These are phyloP conservation scores for Trematocara nigrifrons DNA, from an alignment of 2,113 vertebrate species.

Conservation along the genomic window DNA sequence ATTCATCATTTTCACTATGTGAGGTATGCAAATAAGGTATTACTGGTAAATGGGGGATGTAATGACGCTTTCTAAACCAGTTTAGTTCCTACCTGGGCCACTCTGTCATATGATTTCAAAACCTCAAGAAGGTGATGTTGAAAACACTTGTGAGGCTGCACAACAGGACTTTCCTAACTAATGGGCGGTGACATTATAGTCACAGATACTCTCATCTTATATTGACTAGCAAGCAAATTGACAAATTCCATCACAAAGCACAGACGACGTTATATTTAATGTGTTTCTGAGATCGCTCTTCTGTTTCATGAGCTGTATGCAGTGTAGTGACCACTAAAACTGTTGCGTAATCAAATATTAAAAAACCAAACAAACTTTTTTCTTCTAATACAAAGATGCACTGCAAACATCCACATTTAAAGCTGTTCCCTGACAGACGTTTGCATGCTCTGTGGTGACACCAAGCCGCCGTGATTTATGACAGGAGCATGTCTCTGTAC, in stretches of 20 bases:
- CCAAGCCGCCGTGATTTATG: background rate
- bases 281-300: background rate
- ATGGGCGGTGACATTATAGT: background rate
- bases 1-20: background rate
- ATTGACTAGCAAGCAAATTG: background rate
- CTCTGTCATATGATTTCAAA: background rate
- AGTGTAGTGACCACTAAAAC: background rate
- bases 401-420: background rate
- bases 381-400: background rate
- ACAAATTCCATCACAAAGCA: background rate
- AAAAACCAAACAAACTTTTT: background rate
- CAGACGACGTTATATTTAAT: background rate
- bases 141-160: background rate
- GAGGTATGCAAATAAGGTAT: background rate
- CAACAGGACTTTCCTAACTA: background rate
- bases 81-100: background rate
- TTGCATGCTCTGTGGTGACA: background rate
- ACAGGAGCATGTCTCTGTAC: background rate
- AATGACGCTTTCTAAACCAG: background rate
- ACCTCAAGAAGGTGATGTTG: background rate
- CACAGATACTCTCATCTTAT: background rate
- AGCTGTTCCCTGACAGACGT: background rate
- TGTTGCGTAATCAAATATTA: fast-evolving
- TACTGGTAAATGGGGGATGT: background rate
- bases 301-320: background rate